Base-by-base conservation (phyloP, 2,888 invertebrate genomes). In the Chrysolina americana region DNA sequence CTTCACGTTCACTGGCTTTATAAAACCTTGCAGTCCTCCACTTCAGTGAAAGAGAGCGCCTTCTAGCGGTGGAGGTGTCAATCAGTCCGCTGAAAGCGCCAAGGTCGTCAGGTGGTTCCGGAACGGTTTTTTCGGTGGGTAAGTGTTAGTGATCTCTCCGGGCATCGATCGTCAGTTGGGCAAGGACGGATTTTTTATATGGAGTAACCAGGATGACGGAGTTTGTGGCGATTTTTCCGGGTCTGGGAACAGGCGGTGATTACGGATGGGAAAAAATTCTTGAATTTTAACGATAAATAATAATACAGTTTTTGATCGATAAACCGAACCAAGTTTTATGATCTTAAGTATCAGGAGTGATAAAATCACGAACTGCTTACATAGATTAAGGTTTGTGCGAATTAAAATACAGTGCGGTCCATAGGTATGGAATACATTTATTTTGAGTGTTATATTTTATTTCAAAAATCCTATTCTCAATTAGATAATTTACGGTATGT, bases 1-100 rank as follows among this genome's bases (percentile, higher is more conserved):
- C 75, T 76, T 75, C 66, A 66, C 71, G 64, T 69, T 73, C 73
- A 73, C 76, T 56, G 73, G 65, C 75, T 76, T 78, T 78, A 71
- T 78, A 78, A 78, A 78, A 78, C 78, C 78, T 78, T 74, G 76
- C 71, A 68, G 74, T 76, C 78, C 78, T 76, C 78, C 78, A 78
- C 78, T 76, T 73, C 56, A 69, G 44, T 41, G 59, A 19, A 28
- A 41, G 44, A 19, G 59, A 63, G 77, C 75, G 73, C 74, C 74
- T 56, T 66, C 73, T 70, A 70, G 70, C 71, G 74, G 62, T 56
- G n/a, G 65, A 68, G 70, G 70, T 68, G 62, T 68, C 64, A 74
- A 68, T 59, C 36, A 62, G 68, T 41, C 53, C 63, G 68, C 74
- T 65, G 73, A 74, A 71, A 72, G 74, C 74, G 70, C 64, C 77